Percentiles rank a stretch among this genome's conserved stretches.
These are phyloP conservation scores for Drosophila austrosaltans DNA, from an alignment of 2,888 invertebrate genomes.

Conservation along the genomic window DNA sequence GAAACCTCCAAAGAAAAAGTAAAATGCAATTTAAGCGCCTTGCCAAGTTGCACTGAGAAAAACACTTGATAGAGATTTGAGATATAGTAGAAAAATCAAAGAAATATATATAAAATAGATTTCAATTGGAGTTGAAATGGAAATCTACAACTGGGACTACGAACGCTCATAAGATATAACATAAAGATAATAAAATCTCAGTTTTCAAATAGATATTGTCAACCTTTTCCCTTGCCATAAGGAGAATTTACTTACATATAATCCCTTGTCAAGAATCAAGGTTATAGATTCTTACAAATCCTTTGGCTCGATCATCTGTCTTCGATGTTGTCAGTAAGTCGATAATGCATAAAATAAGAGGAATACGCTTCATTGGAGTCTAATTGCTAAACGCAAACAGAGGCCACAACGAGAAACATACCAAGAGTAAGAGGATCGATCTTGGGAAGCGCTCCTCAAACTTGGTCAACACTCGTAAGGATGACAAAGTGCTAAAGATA, in stretches of 20 bases:
- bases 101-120: not conserved
- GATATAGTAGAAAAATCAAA: not conserved
- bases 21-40: conserved; percentile 56
- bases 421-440: conserved; percentile 25
- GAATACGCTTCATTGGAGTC: conserved; percentile 78
- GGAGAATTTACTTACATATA: too few species aligned
- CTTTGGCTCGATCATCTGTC: not conserved
- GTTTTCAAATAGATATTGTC: too few species aligned
- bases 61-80: not conserved
- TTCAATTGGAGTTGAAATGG: too few species aligned
- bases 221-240: too few species aligned
- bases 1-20: conserved; percentile 42
- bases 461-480: conserved; percentile 4
- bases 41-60: conserved; percentile 35
- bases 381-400: conserved; percentile 75
- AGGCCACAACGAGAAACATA: conserved; percentile 24
- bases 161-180: too few species aligned
- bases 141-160: too few species aligned
- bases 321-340: conserved; percentile 74
- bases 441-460: conserved; percentile 1
- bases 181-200: too few species aligned
- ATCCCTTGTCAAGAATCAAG: not conserved
- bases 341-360: conserved; percentile 76
- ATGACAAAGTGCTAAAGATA: conserved; percentile 11
- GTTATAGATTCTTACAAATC: not conserved